Base-by-base conservation (phyloP, 1,140 invertebrate species). In the Caenorhabditis brenneri region DNA sequence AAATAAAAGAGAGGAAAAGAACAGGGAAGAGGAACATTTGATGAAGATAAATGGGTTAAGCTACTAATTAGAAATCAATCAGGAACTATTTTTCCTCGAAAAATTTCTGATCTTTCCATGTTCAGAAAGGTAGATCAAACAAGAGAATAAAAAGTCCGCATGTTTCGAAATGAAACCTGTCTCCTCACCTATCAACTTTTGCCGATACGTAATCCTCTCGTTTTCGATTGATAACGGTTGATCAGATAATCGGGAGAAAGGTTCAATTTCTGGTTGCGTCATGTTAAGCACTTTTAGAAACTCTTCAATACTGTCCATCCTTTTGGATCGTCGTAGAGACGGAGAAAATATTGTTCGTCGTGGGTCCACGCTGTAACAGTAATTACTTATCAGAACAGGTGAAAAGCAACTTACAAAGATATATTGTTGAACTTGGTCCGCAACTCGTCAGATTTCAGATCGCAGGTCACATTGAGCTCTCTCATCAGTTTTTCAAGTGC, bases 381-480 rank as follows among this genome's bases (percentile, higher is more conserved):
- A 79, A 58, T 22, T 19, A 22, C 15, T 22, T 60, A 10, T 55
- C 3, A 22, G 1, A 27, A 4, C 10, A 24, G 22, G 36, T 2
- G 27, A 27, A 69, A 55, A 46, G 9, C 0, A 79, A 81, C 80
- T 82, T 79, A 88, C 87, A 88, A 81, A n/a, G 88, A 90, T 42
- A 89, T 48, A 84, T 90, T 89, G 15, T 88, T 36, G 9, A 89
- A 65, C 80, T 86, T 87, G 16, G 85, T 82, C 10, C 88, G 24
- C n/a, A 90, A 79, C 3, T 84, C 86, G 19, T 89, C 89, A 19
- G 87, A 29, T 60, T 87, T 85, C 9, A 89, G 85, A 79, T 89
- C 81, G 39, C 89, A 90, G 10, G 88, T 65, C 31, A 90, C 74
- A 51, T 90, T 89, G 10, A 90, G 79, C 79, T 90, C 89, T 19